Conservation (phyloP, 2,797 vertebrate species). For the Columba guinea region DNA sequence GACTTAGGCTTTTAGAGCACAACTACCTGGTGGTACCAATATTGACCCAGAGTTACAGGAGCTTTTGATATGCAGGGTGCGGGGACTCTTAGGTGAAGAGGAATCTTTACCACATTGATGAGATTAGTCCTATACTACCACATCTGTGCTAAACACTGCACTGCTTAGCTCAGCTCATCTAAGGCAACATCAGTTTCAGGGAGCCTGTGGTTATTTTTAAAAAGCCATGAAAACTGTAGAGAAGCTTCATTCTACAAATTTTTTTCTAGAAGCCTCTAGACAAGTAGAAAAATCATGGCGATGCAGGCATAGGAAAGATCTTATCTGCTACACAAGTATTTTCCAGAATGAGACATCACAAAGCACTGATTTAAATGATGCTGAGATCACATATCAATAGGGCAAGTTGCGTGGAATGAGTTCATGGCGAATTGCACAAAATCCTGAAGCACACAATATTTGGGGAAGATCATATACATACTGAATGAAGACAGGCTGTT, state of each 20-base stretch:
- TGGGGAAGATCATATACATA: background rate
- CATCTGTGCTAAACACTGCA: background rate
- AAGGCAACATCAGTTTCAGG: background rate
- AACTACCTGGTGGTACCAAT: background rate
- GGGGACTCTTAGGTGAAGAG: background rate
- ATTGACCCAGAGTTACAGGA: background rate
- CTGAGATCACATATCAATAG: background rate
- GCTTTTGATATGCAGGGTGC: background rate
- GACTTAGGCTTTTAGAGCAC: background rate
- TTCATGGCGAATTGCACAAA: background rate
- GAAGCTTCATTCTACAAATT: background rate
- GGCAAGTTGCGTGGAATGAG: background rate
- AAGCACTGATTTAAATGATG: background rate
- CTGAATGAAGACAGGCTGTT: background rate
- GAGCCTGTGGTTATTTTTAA: conserved; percentile 15
- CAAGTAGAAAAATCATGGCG: conserved; percentile 1
- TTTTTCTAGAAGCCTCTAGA: background rate
- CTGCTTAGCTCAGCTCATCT: conserved; percentile 17
- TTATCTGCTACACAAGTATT: background rate
- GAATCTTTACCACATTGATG: background rate
- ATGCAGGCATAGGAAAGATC: background rate
- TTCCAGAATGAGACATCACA: background rate
- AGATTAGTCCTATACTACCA: background rate
- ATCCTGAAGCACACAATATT: background rate
- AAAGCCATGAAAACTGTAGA: background rate